phyloP scores from a whole-genome alignment of 2,113 vertebrate genomes.

The Oxyura jamaicensis region DNA sequence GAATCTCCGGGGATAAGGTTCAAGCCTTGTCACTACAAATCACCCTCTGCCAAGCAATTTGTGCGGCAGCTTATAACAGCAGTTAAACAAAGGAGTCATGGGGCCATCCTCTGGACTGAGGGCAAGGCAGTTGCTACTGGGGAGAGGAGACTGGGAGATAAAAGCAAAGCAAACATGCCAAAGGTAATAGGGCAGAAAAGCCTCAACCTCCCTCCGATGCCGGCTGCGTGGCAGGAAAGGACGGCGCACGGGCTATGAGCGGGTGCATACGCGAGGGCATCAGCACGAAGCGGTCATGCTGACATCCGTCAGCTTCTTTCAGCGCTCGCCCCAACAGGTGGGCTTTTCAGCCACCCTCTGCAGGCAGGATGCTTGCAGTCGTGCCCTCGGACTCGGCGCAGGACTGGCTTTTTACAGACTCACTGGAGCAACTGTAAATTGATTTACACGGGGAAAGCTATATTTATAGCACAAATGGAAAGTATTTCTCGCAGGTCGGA shows the following conservation, averaged over 20 bases:
- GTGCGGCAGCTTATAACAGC: constrained; percentile 74
- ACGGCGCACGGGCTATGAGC: neutral
- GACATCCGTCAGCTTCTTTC: neutral
- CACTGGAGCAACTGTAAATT: neutral
- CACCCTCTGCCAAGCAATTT: constrained; percentile 75
- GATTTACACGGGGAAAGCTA: neutral
- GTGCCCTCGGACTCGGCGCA: neutral
- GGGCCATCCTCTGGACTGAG: constrained; percentile 62
- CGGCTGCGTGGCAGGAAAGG: constrained; percentile 1
- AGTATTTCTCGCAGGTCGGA: neutral
- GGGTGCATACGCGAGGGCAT: constrained; percentile 1
- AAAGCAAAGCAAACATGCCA: constrained; percentile 75
- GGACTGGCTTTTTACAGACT: neutral
- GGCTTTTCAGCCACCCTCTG: neutral
- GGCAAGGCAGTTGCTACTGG: constrained; percentile 69
- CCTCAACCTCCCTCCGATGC: constrained; percentile 21
- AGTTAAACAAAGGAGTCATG: constrained; percentile 74
- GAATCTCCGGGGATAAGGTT: constrained; percentile 72
- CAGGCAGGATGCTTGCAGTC: neutral
- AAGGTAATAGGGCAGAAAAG: constrained; percentile 71
- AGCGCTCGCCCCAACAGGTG: neutral
- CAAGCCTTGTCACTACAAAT: constrained; percentile 79
- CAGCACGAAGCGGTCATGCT: neutral
- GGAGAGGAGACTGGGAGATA: constrained; percentile 64
- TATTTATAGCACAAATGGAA: constrained; percentile 29